phyloP scores from a whole-genome alignment of 2,797 vertebrate genomes.

The Sebastiscus albofasciatus region DNA sequence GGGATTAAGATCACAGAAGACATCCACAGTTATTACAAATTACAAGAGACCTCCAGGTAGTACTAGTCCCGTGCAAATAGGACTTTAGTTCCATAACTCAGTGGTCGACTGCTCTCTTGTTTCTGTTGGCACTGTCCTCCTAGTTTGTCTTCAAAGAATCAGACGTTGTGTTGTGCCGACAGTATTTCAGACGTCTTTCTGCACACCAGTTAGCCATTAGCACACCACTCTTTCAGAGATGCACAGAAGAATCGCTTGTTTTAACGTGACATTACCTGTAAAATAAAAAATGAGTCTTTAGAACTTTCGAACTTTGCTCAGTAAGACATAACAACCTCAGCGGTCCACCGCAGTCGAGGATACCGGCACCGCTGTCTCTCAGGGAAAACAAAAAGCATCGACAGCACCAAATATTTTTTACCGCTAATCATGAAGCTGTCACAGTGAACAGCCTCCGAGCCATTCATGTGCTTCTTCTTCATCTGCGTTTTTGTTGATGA shows the following conservation, averaged over 20 bases:
- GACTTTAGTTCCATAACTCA: neutral
- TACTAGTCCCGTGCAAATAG: neutral
- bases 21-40: neutral
- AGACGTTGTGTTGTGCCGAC: too few relatives aligned
- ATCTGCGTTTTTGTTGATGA: constrained; percentile 39
- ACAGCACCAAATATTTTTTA: constrained; percentile 8
- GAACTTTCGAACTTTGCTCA: neutral
- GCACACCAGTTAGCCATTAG: too few relatives aligned
- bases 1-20: neutral
- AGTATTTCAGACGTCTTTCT: neutral
- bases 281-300: neutral
- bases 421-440: constrained; percentile 10
- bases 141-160: neutral
- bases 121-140: neutral
- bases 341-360: neutral
- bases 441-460: constrained; percentile 31
- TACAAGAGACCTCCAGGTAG: neutral
- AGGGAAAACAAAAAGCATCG: constrained; percentile 22
- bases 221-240: neutral
- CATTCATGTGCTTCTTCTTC: constrained; percentile 42
- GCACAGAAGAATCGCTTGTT: neutral
- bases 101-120: neutral
- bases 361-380: neutral
- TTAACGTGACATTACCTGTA: neutral
- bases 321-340: neutral